Evolutionary conservation across 2,113 vertebrate species (phyloP).

Genomic region (Uria lomvia): DNA sequence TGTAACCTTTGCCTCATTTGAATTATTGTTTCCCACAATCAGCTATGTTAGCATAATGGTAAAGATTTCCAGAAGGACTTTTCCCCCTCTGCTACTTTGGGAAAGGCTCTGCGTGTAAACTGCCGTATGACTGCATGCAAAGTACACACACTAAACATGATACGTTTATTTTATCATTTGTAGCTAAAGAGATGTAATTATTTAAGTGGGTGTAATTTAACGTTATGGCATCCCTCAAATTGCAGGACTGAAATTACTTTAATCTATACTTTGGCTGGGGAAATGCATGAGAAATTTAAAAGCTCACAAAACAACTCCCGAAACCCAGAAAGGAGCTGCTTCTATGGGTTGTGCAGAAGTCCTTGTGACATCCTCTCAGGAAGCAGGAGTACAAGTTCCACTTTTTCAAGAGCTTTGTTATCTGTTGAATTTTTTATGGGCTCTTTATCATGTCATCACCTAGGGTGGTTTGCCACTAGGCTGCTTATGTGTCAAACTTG

Average conservation of each 20-base stretch:
- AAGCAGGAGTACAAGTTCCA: not conserved
- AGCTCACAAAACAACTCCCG: not conserved
- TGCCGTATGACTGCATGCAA: not conserved
- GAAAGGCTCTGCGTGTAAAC: not conserved
- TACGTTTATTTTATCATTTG: constrained; percentile 60
- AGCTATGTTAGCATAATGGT: constrained; percentile 15
- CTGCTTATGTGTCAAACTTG: not conserved
- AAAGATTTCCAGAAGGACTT: constrained; percentile 40
- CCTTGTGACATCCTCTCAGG: not conserved
- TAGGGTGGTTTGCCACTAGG: not conserved
- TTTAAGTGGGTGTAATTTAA: constrained; percentile 63
- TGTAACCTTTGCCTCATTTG: constrained; percentile 41
- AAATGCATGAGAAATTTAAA: constrained; percentile 9
- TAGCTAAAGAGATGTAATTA: constrained; percentile 53
- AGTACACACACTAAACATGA: constrained; percentile 2
- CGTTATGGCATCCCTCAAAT: constrained; percentile 62
- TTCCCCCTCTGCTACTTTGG: not conserved
- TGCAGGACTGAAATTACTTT: constrained; percentile 60
- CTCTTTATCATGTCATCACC: not conserved
- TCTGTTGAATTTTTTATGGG: not conserved
- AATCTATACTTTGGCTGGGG: constrained; percentile 34
- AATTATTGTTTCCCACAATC: constrained; percentile 56
- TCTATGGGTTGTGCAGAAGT: not conserved
- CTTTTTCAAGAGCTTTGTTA: not conserved
- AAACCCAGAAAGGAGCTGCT: not conserved